phyloP scores from a whole-genome alignment of 2,888 invertebrate species.

The Apodemia hepburni region DNA sequence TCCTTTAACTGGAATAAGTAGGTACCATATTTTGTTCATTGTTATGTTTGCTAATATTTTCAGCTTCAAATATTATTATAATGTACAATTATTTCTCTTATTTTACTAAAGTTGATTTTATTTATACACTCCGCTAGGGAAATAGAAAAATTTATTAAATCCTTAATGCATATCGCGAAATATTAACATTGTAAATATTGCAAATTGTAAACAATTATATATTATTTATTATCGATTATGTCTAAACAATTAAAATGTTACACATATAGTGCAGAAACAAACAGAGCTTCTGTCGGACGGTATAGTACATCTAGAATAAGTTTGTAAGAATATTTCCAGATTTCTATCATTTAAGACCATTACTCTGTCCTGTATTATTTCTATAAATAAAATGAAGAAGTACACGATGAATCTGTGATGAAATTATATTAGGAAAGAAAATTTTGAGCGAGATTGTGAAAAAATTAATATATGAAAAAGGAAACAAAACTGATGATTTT shows the following conservation, averaged over 20 bases:
- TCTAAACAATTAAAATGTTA: conserved; percentile 22
- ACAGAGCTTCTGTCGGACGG: conserved; percentile 21
- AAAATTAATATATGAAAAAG: conserved; percentile 24
- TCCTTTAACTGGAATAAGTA: conserved; percentile 36
- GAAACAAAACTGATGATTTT: conserved; percentile 22
- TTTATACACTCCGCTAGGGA: conserved; percentile 58
- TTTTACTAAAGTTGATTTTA: conserved; percentile 64
- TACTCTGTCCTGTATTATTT: conserved; percentile 53
- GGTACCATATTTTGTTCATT: conserved; percentile 57
- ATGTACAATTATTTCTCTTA: conserved; percentile 59
- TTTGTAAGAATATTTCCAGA: conserved; percentile 40
- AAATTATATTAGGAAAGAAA: conserved; percentile 61
- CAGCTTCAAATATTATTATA: conserved; percentile 56
- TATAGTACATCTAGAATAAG: conserved; percentile 41
- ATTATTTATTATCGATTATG: conserved; percentile 48
- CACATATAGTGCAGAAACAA: not conserved
- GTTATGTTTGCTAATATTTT: conserved; percentile 71
- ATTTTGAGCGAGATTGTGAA: conserved; percentile 47
- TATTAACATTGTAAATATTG: conserved; percentile 57
- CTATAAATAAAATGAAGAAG: conserved; percentile 56
- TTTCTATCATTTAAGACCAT: conserved; percentile 45
- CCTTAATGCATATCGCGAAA: conserved; percentile 59
- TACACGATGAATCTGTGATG: conserved; percentile 76
- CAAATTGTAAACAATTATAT: conserved; percentile 43
- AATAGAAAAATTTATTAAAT: conserved; percentile 63